Percentiles rank a stretch among this genome's conserved stretches.
phyloP scores from a whole-genome alignment of 2,888 invertebrate genomes.

The Melieria picta region DNA sequence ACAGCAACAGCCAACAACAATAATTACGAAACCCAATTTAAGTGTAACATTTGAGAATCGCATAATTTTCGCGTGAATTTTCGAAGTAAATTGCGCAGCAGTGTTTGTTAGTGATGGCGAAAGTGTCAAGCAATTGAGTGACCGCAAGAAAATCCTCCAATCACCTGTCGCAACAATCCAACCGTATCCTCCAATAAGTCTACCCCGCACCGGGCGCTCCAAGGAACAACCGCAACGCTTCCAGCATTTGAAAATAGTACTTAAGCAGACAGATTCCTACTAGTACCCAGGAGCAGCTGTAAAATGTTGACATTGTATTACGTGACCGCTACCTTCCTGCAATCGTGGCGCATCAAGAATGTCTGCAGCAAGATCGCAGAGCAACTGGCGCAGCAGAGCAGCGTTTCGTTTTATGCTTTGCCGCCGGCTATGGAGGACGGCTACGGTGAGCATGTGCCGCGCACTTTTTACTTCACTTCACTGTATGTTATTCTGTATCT shows the following conservation, averaged over 20 bases:
- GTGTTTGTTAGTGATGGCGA: too few species aligned
- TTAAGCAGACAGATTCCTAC: too few species aligned
- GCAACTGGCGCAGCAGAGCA: conserved; percentile 70
- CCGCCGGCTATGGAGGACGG: conserved; percentile 61
- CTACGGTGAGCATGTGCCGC: conserved; percentile 53
- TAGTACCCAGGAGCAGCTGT: too few species aligned
- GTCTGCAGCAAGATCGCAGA: conserved; percentile 76
- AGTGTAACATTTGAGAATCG: not conserved
- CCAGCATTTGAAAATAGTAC: not conserved
- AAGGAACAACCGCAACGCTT: not conserved
- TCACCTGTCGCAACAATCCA: too few species aligned
- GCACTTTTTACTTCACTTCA: not conserved
- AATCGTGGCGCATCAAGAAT: conserved; percentile 80
- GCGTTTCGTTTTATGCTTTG: conserved; percentile 72
- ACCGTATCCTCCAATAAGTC: too few species aligned
- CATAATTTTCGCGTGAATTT: not conserved
- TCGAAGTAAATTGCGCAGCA: too few species aligned
- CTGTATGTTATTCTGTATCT: conserved; percentile 1
- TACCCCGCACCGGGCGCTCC: not conserved
- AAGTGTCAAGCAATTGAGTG: too few species aligned
- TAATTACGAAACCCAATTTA: conserved; percentile 26
- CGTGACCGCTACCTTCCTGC: conserved; percentile 83
- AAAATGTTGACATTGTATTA: conserved; percentile 80
- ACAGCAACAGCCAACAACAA: not conserved
- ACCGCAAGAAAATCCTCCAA: too few species aligned